Percentiles rank a stretch among this genome's conserved stretches.
Evolutionary conservation across 2,888 invertebrate species (phyloP).

Genomic region (Orthonevra nobilis): DNA sequence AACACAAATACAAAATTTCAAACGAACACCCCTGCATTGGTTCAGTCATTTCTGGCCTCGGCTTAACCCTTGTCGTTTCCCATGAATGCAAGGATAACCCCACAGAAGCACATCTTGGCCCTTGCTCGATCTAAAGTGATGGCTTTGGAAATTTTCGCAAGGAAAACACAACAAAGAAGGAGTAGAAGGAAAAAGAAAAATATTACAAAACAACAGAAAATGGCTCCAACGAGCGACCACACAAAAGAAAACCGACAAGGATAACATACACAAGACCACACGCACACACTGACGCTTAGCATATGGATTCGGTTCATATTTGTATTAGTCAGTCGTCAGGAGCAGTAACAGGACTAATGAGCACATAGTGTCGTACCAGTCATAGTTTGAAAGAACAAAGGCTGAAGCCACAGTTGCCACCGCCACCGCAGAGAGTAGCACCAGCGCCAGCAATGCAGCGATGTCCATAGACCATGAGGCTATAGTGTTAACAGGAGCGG

Average conservation of each 20-base stretch:
- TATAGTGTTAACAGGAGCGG: neutral
- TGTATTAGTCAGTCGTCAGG: no score
- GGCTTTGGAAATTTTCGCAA: slow-evolving; percentile 6
- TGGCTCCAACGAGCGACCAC: slow-evolving; percentile 3
- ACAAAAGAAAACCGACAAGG: slow-evolving; percentile 25
- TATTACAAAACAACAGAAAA: neutral
- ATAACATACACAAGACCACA: slow-evolving; percentile 14
- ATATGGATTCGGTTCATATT: no score
- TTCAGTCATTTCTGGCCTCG: slow-evolving; percentile 1
- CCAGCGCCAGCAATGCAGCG: no score
- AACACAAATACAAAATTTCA: no score
- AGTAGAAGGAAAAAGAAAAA: neutral
- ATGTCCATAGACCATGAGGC: neutral
- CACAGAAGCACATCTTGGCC: slow-evolving; percentile 7
- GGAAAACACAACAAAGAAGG: slow-evolving; percentile 3
- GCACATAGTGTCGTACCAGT: slow-evolving; percentile 22
- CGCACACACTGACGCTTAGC: no score
- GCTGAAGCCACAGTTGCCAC: slow-evolving; percentile 35
- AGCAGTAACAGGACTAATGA: slow-evolving; percentile 53
- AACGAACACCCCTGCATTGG: no score
- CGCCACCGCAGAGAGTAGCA: slow-evolving; percentile 12
- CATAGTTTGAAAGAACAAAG: slow-evolving; percentile 21
- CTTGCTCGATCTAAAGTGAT: slow-evolving; percentile 14
- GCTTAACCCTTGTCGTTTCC: slow-evolving; percentile 3
- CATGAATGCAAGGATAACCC: neutral